Conservation (phyloP, 23 tunicate genomes). For the Pegea sp. region DNA sequence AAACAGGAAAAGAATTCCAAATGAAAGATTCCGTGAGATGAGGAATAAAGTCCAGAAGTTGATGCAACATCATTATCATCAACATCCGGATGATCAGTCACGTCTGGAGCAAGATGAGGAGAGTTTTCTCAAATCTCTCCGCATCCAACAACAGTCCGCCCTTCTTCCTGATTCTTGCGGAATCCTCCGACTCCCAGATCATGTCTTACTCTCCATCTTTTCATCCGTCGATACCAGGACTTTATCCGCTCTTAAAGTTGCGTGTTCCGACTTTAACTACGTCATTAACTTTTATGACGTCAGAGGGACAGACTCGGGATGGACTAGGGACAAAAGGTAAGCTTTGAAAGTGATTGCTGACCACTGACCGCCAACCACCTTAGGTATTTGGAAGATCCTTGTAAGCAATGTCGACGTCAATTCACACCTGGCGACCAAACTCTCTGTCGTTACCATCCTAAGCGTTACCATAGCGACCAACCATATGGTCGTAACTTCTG, state of each 20-base stretch:
- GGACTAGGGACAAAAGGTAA: slow-evolving; percentile 70
- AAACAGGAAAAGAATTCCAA: neutral
- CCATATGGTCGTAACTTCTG: slow-evolving; percentile 92
- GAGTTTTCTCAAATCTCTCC: slow-evolving; percentile 21
- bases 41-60: neutral
- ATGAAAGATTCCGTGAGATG: neutral
- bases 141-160: no score
- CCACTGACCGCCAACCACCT: neutral
- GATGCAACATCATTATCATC: no score
- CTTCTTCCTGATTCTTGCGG: no score
- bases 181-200: slow-evolving; percentile 62
- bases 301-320: slow-evolving; percentile 59
- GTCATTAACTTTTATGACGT: slow-evolving; percentile 60
- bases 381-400: slow-evolving; percentile 83
- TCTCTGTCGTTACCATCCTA: slow-evolving; percentile 81
- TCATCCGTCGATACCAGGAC: slow-evolving; percentile 49
- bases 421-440: slow-evolving; percentile 66
- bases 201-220: slow-evolving; percentile 32
- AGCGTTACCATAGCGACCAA: slow-evolving; percentile 64
- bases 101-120: slow-evolving; percentile 5
- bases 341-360: neutral
- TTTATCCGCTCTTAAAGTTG: slow-evolving; percentile 34
- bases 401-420: slow-evolving; percentile 47
- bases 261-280: slow-evolving; percentile 68
- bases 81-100: no score